phyloP scores from a whole-genome alignment of 2,113 vertebrate genomes.

The Phrynosoma blainvillii region DNA sequence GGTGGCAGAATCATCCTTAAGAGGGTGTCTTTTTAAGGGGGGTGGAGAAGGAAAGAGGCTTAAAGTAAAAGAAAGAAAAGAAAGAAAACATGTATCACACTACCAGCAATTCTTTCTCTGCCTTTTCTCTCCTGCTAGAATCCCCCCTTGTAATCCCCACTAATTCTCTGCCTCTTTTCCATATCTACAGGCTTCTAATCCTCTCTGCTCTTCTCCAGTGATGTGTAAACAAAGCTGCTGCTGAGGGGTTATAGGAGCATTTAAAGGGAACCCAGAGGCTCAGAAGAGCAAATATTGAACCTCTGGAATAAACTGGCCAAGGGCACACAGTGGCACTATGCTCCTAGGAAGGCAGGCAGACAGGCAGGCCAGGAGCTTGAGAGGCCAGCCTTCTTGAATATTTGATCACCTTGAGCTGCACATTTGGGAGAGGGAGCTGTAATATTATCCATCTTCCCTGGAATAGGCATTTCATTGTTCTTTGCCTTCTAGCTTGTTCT shows the following conservation, averaged over 20 bases:
- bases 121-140: constrained; percentile 5
- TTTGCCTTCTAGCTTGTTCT: not conserved
- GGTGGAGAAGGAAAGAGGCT: not conserved
- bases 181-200: not conserved
- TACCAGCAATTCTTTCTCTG: not conserved
- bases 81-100: not conserved
- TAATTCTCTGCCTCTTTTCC: not conserved
- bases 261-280: not conserved
- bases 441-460: not conserved
- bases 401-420: not conserved
- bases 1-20: not conserved
- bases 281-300: constrained; percentile 7
- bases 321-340: not conserved
- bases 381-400: not conserved
- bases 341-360: too few relatives aligned
- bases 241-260: not conserved
- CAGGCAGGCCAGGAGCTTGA: not conserved
- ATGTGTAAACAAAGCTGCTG: not conserved
- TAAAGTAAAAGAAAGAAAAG: not conserved
- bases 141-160: not conserved
- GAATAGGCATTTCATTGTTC: not conserved
- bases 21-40: not conserved
- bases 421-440: not conserved
- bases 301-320: not conserved
- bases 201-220: not conserved